phyloP scores from a whole-genome alignment of 2,888 invertebrate species.

The Tubulanus polymorphus region DNA sequence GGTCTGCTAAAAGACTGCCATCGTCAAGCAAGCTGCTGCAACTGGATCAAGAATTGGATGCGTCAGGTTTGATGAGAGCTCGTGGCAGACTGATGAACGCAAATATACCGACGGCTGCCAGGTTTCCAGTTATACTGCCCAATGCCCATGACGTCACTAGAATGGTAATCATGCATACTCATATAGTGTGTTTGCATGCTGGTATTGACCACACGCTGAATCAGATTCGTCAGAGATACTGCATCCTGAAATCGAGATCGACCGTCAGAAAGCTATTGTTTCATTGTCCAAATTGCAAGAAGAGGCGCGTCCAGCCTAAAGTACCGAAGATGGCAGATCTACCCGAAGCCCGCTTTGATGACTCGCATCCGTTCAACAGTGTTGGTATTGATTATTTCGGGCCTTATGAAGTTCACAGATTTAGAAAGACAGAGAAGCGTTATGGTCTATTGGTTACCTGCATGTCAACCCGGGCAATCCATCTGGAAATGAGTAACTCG shows the following conservation, averaged over 20 bases:
- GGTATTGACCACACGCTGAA: neutral
- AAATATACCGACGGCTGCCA: neutral
- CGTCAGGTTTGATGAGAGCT: neutral
- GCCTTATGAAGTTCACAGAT: neutral
- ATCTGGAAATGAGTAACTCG: constrained; percentile 3
- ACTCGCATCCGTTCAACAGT: neutral
- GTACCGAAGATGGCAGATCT: constrained; percentile 8
- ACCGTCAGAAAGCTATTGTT: neutral
- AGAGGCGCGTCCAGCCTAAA: neutral
- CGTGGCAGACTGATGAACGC: neutral
- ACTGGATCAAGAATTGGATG: neutral
- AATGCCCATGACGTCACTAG: neutral
- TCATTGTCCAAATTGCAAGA: neutral
- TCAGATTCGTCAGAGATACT: neutral
- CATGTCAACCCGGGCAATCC: constrained; percentile 4
- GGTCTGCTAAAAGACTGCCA: neutral
- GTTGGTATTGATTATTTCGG: constrained; percentile 9
- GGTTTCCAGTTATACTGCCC: constrained; percentile 7
- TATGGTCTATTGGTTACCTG: constrained; percentile 8
- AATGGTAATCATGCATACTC: constrained; percentile 4
- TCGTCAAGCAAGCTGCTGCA: neutral
- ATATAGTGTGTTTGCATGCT: neutral
- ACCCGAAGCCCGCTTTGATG: neutral
- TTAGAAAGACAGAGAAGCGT: constrained; percentile 1
- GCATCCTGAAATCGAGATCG: neutral